Base-by-base conservation (phyloP, 1,140 invertebrate genomes). In the Pseudomyrmex sp. region DNA sequence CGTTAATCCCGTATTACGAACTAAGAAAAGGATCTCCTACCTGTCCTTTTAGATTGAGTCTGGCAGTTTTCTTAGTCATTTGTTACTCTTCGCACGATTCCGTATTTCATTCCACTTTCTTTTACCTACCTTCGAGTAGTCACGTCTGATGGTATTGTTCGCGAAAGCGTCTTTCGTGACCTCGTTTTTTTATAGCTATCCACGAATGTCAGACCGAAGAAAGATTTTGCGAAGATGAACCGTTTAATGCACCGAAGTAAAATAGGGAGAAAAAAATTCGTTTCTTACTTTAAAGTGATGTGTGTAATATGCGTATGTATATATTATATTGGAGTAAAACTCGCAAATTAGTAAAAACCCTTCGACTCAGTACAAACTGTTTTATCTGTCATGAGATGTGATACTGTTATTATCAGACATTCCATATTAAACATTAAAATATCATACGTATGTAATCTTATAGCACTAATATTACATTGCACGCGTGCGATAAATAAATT, bases 151-250 rank as follows among this genome's bases (percentile, higher is more conserved):
- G 26, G 62, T 76, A 76, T 76, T 76, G 74, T 76, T 76, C 66
- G 65, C 76, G 54, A 73, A 72, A 80, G 50, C 35, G 65, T 79
- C 76, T 69, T 80, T 80, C 66, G 65, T 79, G 76, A 73, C 76
- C 44, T 15, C 23, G 12, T 61, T 80, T 61, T 80, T 73, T 80
- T 69, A 13, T 23, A 80, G 23, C 56, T 72, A 58, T 58, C 35
- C 35, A 12, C 56, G 66, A 80, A 73, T 23, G 44, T 12, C 13
- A 80, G 59, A 75, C 69, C 23, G 35, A 15, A 80, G 61, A 66
- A 15, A 15, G 26, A n/a, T 26, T 35, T 35, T 44, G n/a, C 48
- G 12, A 62, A 66, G 48, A 66, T 76, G 48, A 76, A 76, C 74
- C 59, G 73, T 52, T 65, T 65, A 76, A 65, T 76, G 20, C 73